Evolutionary conservation across 2,797 vertebrate genomes (phyloP), one percentile per base, ranked within the genome.

Genomic region (Gymnoscopelus microlampas): DNA sequence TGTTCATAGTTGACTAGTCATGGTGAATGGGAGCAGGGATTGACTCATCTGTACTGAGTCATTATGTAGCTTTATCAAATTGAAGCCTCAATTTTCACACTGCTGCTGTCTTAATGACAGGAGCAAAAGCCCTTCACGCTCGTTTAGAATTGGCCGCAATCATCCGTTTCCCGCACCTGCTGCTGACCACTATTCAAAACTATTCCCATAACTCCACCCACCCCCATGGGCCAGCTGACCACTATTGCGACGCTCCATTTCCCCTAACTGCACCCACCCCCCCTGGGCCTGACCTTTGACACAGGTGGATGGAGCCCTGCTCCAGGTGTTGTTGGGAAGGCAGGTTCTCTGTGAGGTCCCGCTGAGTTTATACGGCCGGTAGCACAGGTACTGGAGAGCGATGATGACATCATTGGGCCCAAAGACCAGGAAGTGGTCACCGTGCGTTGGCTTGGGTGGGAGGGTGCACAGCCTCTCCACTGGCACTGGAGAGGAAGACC

Each of bases 321-420:
- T 97, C 98, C 97, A 99, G 67, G 95, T 94, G 85, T 95, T 96
- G 73, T 95, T 90, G 0, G 93, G 90, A 71, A 97, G 93, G 79
- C 98, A 99, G 35, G 93, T 96, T 85, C 96, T 94, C 85, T 96
- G 94, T 63, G 95, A 94, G 35, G 76, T 92, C 59, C 97, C 97
- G 4, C 93, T 96, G 60, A 98, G 94, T 79, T 96, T 93, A 79
- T 97, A 97, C 0, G 95, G 96, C 78, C 93, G 94, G 88, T 97
- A 92, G 90, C 97, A 99, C 74, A 97, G 94, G 90, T 97, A 98
- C 87, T 95, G 94, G 13, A 95, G 84, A 12, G 96, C 94, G 54
- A 98, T 88, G 10, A 96, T 83, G 1, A 96, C 95, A 85, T 97
- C 96, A 9, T 95, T 96, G 19, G 94, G 93, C 53, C 96, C 96